Evolutionary conservation across 2,113 vertebrate species (phyloP).

Genomic region (Hemicordylus capensis): DNA sequence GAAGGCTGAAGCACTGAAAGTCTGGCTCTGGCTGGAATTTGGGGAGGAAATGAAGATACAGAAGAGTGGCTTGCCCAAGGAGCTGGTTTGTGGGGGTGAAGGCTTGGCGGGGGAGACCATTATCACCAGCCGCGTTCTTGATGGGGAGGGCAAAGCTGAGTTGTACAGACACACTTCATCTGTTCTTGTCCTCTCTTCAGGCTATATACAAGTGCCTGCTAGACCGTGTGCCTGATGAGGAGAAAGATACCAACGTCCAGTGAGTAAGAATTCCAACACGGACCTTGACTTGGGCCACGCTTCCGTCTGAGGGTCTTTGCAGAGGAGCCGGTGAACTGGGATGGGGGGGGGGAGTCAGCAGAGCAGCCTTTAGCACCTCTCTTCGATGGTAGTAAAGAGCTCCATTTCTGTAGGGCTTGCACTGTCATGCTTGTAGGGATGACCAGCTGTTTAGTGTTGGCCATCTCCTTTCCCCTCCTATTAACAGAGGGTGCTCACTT

Average conservation of each 20-base stretch:
- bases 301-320: background rate
- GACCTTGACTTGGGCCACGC: too few relatives aligned
- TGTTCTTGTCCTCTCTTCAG: slow-evolving; percentile 50
- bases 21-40: background rate
- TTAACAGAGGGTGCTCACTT: too few relatives aligned
- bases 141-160: too few relatives aligned
- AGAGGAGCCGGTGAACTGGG: too few relatives aligned
- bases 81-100: too few relatives aligned
- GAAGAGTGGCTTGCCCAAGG: background rate
- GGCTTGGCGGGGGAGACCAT: background rate
- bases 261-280: slow-evolving; percentile 70
- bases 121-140: background rate
- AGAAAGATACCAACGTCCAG: slow-evolving; percentile 89
- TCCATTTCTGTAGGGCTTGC: background rate
- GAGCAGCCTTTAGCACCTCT: background rate
- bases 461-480: background rate
- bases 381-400: background rate
- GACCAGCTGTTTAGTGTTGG: too few relatives aligned
- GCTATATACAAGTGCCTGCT: slow-evolving; percentile 91
- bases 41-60: background rate
- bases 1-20: background rate
- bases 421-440: background rate
- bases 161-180: background rate
- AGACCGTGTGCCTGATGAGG: slow-evolving; percentile 89
- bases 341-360: background rate